Conservation (phyloP, 2,888 invertebrate genomes). For the Ctenicera cuprea region DNA sequence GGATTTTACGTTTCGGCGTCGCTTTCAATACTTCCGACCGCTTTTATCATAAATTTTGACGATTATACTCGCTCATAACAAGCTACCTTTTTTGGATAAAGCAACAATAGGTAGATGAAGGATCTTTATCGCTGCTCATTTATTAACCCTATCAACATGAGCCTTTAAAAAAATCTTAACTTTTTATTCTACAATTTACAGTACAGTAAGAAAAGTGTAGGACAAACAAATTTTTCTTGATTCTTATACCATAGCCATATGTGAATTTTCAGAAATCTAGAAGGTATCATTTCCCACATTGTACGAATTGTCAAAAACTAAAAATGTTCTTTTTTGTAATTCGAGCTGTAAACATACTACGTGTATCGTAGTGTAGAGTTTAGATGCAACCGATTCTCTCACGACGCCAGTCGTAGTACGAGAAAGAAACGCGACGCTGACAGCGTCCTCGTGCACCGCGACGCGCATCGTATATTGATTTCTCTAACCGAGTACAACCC, state of each 20-base stretch:
- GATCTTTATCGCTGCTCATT: background rate
- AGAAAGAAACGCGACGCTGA: conserved; percentile 45
- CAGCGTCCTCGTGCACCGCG: conserved; percentile 50
- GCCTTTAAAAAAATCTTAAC: background rate
- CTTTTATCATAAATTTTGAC: conserved; percentile 39
- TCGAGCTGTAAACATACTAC: conserved; percentile 25
- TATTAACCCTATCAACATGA: background rate
- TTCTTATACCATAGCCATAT: background rate
- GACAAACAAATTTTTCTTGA: background rate
- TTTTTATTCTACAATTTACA: background rate
- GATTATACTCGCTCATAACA: conserved; percentile 20
- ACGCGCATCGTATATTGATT: conserved; percentile 62
- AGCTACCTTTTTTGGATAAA: conserved; percentile 12
- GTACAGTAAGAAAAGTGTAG: background rate
- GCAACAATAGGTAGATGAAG: conserved; percentile 3
- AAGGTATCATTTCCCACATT: too few species aligned
- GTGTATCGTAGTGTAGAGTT: conserved; percentile 18
- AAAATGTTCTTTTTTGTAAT: background rate
- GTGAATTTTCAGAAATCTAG: too few species aligned
- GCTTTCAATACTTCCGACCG: conserved; percentile 43
- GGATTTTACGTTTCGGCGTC: conserved; percentile 41
- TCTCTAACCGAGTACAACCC: conserved; percentile 57
- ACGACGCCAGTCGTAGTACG: conserved; percentile 37
- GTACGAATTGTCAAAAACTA: background rate
- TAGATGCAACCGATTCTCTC: conserved; percentile 31